A percentile compares a stretch with the other conserved stretches of the same genome.
Evolutionary conservation across 2,797 vertebrate species (phyloP).

Genomic region (Cebuella pygmaea): DNA sequence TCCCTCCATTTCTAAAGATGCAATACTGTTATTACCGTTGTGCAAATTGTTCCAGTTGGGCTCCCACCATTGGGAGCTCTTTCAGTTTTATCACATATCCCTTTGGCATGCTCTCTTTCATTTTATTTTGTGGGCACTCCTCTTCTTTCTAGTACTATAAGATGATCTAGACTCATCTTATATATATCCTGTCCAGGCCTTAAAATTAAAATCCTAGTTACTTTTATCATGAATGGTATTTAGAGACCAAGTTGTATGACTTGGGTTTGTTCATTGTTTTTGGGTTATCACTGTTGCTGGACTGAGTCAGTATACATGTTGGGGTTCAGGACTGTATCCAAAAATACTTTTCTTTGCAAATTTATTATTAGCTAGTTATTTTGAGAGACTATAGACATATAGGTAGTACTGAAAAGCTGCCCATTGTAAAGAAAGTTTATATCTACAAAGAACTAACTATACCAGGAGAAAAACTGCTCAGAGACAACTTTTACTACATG

Average conservation of each 20-base stretch:
- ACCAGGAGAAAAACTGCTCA: not conserved
- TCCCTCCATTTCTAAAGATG: not conserved
- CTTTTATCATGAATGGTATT: not conserved
- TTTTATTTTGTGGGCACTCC: not conserved
- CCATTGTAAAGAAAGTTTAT: not conserved
- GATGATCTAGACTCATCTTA: not conserved
- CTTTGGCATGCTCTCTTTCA: not conserved
- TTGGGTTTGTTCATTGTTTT: not conserved
- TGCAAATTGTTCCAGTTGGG: not conserved
- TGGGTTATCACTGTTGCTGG: not conserved
- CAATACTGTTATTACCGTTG: not conserved
- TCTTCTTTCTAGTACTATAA: not conserved
- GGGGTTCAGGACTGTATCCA: accelerated
- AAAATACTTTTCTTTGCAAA: not conserved
- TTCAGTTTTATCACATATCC: not conserved
- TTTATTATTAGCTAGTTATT: not conserved
- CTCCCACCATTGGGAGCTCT: not conserved
- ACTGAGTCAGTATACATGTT: not conserved
- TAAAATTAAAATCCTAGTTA: not conserved
- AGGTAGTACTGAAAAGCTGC: not conserved
- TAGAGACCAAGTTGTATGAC: not conserved
- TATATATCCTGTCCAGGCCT: not conserved
- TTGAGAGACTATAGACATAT: not conserved
- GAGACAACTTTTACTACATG: not conserved
- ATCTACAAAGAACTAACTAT: not conserved